Evolutionary conservation across 2,888 invertebrate genomes (phyloP).

Genomic region (Pachycephus smyrnensis): DNA sequence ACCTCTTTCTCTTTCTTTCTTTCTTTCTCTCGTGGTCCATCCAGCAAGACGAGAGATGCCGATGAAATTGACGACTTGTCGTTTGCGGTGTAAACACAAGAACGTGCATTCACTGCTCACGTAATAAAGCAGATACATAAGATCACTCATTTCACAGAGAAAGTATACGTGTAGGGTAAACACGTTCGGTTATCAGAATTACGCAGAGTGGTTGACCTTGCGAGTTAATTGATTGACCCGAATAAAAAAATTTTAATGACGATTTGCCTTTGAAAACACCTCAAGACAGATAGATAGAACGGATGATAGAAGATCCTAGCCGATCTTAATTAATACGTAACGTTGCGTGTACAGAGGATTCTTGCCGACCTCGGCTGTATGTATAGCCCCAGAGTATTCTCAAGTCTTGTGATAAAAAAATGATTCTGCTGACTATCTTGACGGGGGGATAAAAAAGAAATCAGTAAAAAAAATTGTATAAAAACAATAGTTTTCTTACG

Average conservation of each 20-base stretch:
- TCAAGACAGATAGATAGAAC: background rate
- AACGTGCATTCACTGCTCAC: background rate
- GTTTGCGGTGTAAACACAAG: background rate
- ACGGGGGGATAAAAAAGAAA: background rate
- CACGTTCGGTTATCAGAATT: background rate
- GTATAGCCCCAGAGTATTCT: background rate
- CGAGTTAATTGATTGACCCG: background rate
- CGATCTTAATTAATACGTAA: background rate
- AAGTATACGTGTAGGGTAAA: background rate
- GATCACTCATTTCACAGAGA: background rate
- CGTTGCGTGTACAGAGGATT: background rate
- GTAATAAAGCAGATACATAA: background rate
- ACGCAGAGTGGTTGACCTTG: background rate
- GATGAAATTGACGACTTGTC: background rate
- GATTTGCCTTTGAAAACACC: background rate
- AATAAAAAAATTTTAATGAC: background rate
- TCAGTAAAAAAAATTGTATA: background rate
- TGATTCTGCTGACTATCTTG: background rate
- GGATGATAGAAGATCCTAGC: background rate
- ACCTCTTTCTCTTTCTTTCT: constrained; percentile 16
- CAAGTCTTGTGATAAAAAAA: background rate
- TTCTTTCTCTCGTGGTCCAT: constrained; percentile 8
- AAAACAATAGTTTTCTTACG: too few relatives aligned
- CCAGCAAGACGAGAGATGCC: background rate
- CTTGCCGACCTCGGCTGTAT: background rate